These are phyloP conservation scores for Sparus aurata DNA, from an alignment of 2,797 vertebrate species.

Conservation along the genomic window DNA sequence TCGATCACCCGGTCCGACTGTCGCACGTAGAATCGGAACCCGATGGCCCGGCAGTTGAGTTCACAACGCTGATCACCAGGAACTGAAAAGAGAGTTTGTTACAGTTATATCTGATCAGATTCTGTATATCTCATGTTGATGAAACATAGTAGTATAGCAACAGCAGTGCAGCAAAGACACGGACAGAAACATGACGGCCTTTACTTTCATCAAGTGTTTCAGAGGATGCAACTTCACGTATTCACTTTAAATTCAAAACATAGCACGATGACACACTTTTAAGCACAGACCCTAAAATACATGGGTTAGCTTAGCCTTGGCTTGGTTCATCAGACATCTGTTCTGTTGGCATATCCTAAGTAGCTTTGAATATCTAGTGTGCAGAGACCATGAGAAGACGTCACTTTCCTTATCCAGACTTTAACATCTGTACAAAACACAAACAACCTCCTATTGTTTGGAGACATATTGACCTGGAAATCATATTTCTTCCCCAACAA, in stretches of 20 bases:
- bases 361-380: no score
- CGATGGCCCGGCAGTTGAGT: constrained; percentile 93
- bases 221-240: background rate
- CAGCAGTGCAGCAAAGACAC: background rate
- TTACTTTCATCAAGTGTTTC: background rate
- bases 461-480: no score
- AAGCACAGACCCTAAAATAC: no score
- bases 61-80: constrained; percentile 91
- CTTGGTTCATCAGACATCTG: no score
- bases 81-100: constrained; percentile 75
- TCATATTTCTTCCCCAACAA: no score
- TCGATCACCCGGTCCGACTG: constrained; percentile 92
- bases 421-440: no score
- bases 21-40: constrained; percentile 95
- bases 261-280: no score
- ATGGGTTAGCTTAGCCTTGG: no score
- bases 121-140: background rate
- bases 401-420: no score
- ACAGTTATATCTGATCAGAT: background rate
- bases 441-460: no score
- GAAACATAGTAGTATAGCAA: background rate
- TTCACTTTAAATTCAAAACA: background rate
- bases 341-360: no score
- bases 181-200: background rate
- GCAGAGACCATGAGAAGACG: no score